Evolutionary conservation across 1,140 invertebrate species (phyloP).

Genomic region (Pseudomyrmex cubaensis): DNA sequence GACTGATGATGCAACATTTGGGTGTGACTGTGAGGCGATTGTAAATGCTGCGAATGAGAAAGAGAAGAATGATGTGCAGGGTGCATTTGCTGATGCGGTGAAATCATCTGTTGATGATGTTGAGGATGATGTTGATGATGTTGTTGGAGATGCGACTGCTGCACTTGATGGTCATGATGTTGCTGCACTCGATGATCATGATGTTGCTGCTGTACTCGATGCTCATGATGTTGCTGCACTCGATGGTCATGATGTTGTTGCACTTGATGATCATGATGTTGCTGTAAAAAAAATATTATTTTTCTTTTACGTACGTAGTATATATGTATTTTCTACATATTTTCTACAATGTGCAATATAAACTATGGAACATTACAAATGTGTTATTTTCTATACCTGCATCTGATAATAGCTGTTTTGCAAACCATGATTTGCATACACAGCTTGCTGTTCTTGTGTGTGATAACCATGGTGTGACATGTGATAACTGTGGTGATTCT

Average conservation of each 20-base stretch:
- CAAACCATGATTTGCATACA: slow-evolving; percentile 71
- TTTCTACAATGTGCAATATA: not conserved
- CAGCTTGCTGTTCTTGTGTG: slow-evolving; percentile 80
- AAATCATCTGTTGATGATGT: slow-evolving; percentile 70
- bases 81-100: slow-evolving; percentile 67
- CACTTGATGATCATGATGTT: slow-evolving; percentile 73
- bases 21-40: slow-evolving; percentile 73
- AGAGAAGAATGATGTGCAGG: slow-evolving; percentile 68
- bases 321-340: not conserved
- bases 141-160: slow-evolving; percentile 68
- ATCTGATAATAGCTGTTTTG: slow-evolving; percentile 80
- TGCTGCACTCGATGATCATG: slow-evolving; percentile 58
- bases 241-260: slow-evolving; percentile 74
- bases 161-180: slow-evolving; percentile 71
- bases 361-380: not conserved
- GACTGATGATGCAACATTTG: slow-evolving; percentile 75
- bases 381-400: slow-evolving; percentile 69
- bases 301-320: not conserved
- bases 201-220: slow-evolving; percentile 22
- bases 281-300: slow-evolving; percentile 61
- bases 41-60: slow-evolving; percentile 61
- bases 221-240: slow-evolving; percentile 70
- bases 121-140: slow-evolving; percentile 72
- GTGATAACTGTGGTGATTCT: slow-evolving; percentile 80
- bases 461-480: slow-evolving; percentile 78